Conservation (phyloP, 2,888 invertebrate genomes). For the Syrista parreyssii region DNA sequence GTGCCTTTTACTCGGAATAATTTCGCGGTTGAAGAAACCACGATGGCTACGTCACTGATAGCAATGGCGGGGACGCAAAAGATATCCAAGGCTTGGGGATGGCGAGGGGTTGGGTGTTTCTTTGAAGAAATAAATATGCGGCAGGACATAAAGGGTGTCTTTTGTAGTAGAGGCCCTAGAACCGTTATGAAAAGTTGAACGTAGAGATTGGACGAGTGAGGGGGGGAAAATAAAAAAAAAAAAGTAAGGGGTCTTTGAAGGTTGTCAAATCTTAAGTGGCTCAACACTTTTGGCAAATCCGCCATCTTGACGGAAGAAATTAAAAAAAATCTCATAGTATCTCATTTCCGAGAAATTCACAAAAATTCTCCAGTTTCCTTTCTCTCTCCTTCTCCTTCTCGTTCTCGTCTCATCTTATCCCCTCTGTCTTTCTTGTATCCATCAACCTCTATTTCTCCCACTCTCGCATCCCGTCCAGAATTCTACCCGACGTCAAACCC, state of each 20-base stretch:
- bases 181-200: not conserved
- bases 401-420: not conserved
- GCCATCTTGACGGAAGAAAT: too few species aligned
- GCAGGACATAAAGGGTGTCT: conserved; percentile 10
- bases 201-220: not conserved
- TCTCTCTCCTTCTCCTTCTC: not conserved
- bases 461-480: not conserved
- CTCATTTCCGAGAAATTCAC: conserved; percentile 12
- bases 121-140: not conserved
- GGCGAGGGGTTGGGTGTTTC: not conserved
- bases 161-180: conserved; percentile 10
- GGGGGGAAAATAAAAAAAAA: not conserved
- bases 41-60: not conserved
- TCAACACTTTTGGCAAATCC: not conserved
- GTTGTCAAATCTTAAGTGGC: not conserved
- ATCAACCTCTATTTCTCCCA: not conserved
- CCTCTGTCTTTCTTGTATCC: not conserved
- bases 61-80: not conserved
- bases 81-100: not conserved
- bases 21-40: not conserved
- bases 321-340: conserved; percentile 15
- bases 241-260: not conserved
- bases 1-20: not conserved
- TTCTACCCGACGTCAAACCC: not conserved
- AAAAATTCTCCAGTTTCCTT: not conserved